Evolutionary conservation across 2,888 invertebrate genomes (phyloP).

Genomic region (Synanthedon vespiformis): DNA sequence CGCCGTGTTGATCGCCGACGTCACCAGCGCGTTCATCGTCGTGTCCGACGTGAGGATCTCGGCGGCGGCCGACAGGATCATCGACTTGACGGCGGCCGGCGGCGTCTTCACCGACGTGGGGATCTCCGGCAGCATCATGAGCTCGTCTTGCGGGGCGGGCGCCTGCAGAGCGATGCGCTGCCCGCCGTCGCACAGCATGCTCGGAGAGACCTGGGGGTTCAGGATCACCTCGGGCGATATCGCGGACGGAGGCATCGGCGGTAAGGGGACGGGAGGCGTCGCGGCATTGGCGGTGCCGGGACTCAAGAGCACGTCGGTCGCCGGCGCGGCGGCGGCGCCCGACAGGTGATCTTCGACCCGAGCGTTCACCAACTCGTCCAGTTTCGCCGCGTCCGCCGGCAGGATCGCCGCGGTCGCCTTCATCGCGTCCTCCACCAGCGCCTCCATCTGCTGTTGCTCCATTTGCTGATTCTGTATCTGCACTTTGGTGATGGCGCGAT

Average conservation of each 20-base stretch:
- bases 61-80: conserved; percentile 80
- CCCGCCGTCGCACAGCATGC: conserved; percentile 54
- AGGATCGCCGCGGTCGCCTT: conserved; percentile 56
- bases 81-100: conserved; percentile 77
- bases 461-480: conserved; percentile 10
- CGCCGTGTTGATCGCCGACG: conserved; percentile 64
- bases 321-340: conserved; percentile 23
- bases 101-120: conserved; percentile 63
- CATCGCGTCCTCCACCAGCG: conserved; percentile 60
- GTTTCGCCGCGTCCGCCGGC: conserved; percentile 34
- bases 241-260: conserved; percentile 33
- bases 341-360: conserved; percentile 54
- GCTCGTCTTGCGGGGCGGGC: conserved; percentile 32
- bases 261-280: conserved; percentile 33
- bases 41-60: conserved; percentile 76
- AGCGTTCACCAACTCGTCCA: conserved; percentile 66
- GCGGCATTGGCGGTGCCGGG: conserved; percentile 37
- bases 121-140: conserved; percentile 49
- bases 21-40: conserved; percentile 69
- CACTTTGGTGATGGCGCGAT: neutral
- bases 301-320: conserved; percentile 45
- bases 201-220: conserved; percentile 72
- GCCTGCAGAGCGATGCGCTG: conserved; percentile 29
- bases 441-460: conserved; percentile 57
- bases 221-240: conserved; percentile 72